Base-by-base conservation (phyloP, 1,140 invertebrate genomes). In the Oreohelix idahoensis region DNA sequence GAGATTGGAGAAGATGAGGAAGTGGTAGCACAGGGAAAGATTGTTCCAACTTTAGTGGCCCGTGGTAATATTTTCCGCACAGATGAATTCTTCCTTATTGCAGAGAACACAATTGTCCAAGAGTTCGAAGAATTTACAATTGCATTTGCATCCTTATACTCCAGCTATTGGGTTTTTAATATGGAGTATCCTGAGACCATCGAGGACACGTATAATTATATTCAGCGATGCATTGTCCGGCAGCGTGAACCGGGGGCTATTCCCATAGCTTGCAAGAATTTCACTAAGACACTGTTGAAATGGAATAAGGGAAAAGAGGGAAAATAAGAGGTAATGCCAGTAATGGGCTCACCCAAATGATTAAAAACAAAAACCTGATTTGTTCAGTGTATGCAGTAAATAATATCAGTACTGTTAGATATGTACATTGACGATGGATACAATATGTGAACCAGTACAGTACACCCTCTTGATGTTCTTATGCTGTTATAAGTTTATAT, bases 101-200 rank as follows among this genome's bases (percentile, higher is more conserved):
- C 90, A 15, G 90, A 91, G 83, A 89, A 91, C 80, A 89, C 90
- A 74, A 84, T 91, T 42, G 86, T 91, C n/a, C 90, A 90, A 75
- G 89, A 90, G 79, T 90, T 90, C 86, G 89, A 91, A 69, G 90
- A 90, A 79, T 91, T 91, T 69, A 91, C 90, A 15, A 90, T 91
- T 77, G 90, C 90, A 36, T 88, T 90, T 80, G 90, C 88, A 10
- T 88, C 88, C 35, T 75, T 91, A 70, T 91, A 90, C 86, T 86
- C 90, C 26, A 87, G 89, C 20, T 91, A 91, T 84, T 91, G 89
- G 89, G 89, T 91, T 0, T 91, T 91, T 73, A 91, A 91, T 71
- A 91, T 91, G 90, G 87, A 89, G 81, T 91, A 90, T 73, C 90
- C 90, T 1, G 85, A 86, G 36, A 90, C 89, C 29, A 84, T 91